Percentiles rank a stretch among this genome's conserved stretches.
These are phyloP conservation scores for Belonocnema kinseyi DNA, from an alignment of 1,140 invertebrate species.

Conservation along the genomic window DNA sequence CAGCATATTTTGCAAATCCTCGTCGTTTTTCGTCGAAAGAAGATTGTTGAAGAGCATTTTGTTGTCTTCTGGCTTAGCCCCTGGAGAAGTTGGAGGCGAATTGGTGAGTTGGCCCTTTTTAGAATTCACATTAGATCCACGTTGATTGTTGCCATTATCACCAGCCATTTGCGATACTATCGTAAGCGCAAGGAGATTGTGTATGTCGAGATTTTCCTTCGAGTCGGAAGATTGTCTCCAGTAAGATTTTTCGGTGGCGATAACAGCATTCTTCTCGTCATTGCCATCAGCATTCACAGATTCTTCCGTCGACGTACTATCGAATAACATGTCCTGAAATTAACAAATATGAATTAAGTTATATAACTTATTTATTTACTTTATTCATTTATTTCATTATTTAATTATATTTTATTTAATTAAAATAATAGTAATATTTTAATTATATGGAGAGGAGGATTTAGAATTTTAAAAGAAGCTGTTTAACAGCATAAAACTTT, in stretches of 20 bases:
- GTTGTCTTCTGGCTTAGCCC: conserved; percentile 67
- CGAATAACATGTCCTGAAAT: conserved; percentile 65
- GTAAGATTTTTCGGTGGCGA: conserved; percentile 63
- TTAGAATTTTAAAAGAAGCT: no score
- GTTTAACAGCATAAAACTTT: no score
- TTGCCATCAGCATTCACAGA: conserved; percentile 58
- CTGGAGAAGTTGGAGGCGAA: conserved; percentile 66
- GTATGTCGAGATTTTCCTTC: conserved; percentile 70
- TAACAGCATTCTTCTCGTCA: conserved; percentile 61
- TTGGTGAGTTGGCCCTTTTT: conserved; percentile 64
- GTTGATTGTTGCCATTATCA: conserved; percentile 72
- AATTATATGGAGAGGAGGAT: no score
- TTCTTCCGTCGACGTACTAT: conserved; percentile 56
- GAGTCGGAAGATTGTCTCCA: conserved; percentile 68
- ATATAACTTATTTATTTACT: no score
- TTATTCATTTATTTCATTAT: no score
- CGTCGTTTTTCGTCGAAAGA: conserved; percentile 67
- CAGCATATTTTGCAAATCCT: conserved; percentile 73
- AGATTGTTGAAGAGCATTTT: conserved; percentile 70
- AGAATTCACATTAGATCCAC: conserved; percentile 62
- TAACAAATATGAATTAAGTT: not conserved
- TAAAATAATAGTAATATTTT: no score
- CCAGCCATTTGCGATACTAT: conserved; percentile 64
- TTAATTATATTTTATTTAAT: no score
- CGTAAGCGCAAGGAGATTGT: conserved; percentile 67